A percentile compares a stretch with the other conserved stretches of the same genome.
Evolutionary conservation across 2,888 invertebrate genomes (phyloP).

Genomic region (Drosophila acutilabella): DNA sequence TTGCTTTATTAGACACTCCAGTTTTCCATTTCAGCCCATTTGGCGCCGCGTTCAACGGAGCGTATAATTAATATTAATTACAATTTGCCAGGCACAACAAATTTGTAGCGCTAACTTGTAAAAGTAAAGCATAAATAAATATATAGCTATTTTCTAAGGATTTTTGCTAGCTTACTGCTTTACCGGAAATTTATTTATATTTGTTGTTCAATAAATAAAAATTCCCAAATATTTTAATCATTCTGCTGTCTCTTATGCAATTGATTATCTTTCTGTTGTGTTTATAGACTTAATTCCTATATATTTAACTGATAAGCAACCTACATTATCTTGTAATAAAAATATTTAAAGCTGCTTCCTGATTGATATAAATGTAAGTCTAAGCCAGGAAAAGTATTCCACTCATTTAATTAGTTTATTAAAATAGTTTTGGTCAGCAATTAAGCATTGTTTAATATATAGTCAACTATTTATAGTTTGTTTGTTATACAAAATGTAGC

Average conservation of each 20-base stretch:
- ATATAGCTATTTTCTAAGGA: not conserved
- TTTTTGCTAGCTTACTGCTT: not conserved
- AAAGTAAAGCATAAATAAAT: constrained; percentile 25
- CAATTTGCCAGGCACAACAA: constrained; percentile 41
- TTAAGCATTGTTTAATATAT: not conserved
- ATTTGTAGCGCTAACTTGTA: constrained; percentile 33
- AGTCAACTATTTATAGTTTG: constrained; percentile 16
- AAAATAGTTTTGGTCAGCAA: not conserved
- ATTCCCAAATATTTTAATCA: too few relatives aligned
- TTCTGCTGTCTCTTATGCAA: too few relatives aligned
- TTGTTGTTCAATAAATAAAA: too few relatives aligned
- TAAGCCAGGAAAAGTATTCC: too few relatives aligned
- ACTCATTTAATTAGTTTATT: constrained; percentile 3
- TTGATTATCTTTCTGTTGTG: too few relatives aligned
- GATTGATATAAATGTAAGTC: not conserved
- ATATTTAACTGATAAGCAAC: not conserved
- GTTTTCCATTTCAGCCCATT: constrained; percentile 23
- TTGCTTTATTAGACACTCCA: constrained; percentile 26
- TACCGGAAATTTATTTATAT: not conserved
- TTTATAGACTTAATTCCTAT: not conserved
- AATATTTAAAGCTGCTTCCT: not conserved
- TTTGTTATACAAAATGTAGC: not conserved
- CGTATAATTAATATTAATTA: constrained; percentile 68
- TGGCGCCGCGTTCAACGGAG: constrained; percentile 61
- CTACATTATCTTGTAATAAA: not conserved